A percentile compares a stretch with the other conserved stretches of the same genome.
These are phyloP conservation scores for Felis catus DNA, from an alignment of 2,113 vertebrate species.

Conservation along the genomic window DNA sequence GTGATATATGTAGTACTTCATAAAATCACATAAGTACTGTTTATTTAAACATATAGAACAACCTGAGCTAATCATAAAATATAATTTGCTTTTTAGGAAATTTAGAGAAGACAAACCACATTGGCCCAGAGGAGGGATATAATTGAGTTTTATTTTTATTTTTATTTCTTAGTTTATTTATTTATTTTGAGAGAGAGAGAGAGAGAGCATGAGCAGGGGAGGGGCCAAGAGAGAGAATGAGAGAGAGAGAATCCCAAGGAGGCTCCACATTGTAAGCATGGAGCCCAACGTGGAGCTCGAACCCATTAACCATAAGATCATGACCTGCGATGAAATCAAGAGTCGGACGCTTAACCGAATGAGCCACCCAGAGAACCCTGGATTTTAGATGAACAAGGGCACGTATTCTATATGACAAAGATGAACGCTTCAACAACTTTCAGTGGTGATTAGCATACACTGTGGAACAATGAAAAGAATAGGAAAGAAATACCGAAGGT, in stretches of 20 bases:
- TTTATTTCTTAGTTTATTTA: no score
- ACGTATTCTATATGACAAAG: not conserved
- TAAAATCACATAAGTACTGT: not conserved
- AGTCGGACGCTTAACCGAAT: no score
- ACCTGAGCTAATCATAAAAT: not conserved
- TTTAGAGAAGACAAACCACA: not conserved
- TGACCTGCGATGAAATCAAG: no score
- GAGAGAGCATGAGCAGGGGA: no score
- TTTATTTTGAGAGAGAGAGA: no score
- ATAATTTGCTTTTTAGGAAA: not conserved
- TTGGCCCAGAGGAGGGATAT: not conserved
- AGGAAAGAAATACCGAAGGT: not conserved
- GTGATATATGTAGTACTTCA: not conserved
- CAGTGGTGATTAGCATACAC: accelerated
- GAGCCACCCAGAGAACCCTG: no score
- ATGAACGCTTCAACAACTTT: not conserved
- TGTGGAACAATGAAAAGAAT: not conserved
- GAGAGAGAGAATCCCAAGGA: no score
- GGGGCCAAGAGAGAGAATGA: no score
- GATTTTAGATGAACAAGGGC: not conserved
- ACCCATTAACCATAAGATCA: no score
- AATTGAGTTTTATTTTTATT: not conserved
- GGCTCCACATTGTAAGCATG: no score
- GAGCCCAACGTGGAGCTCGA: no score
- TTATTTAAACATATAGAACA: not conserved